Evolutionary conservation across 2,113 vertebrate species (phyloP), one percentile per base, ranked within the genome.

Genomic region (Charina bottae): DNA sequence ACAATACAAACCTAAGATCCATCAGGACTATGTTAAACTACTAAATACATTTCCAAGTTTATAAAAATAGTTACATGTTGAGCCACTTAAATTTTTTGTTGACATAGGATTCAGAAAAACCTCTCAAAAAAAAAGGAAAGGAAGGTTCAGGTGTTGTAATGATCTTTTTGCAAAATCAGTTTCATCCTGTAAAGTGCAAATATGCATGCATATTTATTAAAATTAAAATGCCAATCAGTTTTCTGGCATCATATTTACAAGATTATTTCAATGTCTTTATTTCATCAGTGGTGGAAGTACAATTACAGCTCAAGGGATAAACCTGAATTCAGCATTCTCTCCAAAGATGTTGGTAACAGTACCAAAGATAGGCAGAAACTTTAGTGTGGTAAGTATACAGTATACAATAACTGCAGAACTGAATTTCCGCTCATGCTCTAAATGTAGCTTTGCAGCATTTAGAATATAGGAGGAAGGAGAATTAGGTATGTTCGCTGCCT

Each of bases 311-410:
- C 97, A 98, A 89, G 99, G 99, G 91, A 98, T 97, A 96, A 98
- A 98, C 96, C 96, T 99, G 93, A 98, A 99, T 95, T 99, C 98
- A 4, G 98, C 98, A 92, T 98, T 98, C 92, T 98, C 98, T 90
- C 98, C 99, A 91, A 98, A 97, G 97, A 99, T 99, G 98, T 97
- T 99, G 92, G 98, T 99, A 97, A 98, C 96, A 91, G 98, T 98
- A 55, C 97, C 94, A 26, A 98, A 98, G 94, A 97, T 98, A 24
- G 97, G 96, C 89, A 97, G 96, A 96, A 98, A 98, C 96, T 99
- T 99, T 96, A 98, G 98, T 68, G 98, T 99, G 98, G 99, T 99
- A 97, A 99, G 99, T 98, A 87, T 91, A 97, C 98, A 64, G 89
- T 91, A 64, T 59, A 59, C 4, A 21, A 78, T 19, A 78, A 33